Conservation (phyloP, 2,797 vertebrate species). For the Acomys russatus region DNA sequence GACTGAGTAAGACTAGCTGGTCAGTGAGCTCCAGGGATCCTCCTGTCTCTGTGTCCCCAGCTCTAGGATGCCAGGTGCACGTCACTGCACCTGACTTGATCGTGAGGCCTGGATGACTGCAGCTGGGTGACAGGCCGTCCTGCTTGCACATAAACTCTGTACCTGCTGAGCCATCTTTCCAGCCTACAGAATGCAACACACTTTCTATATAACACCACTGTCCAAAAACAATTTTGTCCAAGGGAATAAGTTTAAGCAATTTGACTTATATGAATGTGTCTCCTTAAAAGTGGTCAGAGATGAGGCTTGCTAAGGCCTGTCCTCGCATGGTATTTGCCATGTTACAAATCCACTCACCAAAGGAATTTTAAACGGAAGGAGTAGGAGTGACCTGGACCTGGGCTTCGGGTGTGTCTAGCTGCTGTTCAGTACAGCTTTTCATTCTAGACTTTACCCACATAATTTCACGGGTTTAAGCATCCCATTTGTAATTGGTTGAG, state of each 20-base stretch:
- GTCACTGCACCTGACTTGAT: not conserved
- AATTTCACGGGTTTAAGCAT: not conserved
- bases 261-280: constrained; percentile 35
- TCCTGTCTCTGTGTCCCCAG: not conserved
- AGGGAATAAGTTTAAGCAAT: constrained; percentile 18
- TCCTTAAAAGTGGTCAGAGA: not conserved
- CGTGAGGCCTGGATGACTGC: not conserved
- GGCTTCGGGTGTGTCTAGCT: not conserved
- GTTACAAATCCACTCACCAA: not conserved
- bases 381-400: not conserved
- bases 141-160: not conserved
- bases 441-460: not conserved
- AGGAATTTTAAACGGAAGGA: constrained; percentile 52
- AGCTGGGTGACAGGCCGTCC: not conserved
- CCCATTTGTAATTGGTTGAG: not conserved
- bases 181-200: not conserved
- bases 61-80: not conserved
- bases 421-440: not conserved
- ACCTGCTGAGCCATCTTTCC: not conserved
- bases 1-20: not conserved
- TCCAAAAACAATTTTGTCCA: not conserved
- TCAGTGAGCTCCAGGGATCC: not conserved
- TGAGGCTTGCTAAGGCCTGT: not conserved
- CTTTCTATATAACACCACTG: not conserved
- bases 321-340: not conserved